These are phyloP conservation scores for Cliona cf. orientalis DNA, from an alignment of 37 sponge, comb jelly and placozoan species.

Conservation along the genomic window DNA sequence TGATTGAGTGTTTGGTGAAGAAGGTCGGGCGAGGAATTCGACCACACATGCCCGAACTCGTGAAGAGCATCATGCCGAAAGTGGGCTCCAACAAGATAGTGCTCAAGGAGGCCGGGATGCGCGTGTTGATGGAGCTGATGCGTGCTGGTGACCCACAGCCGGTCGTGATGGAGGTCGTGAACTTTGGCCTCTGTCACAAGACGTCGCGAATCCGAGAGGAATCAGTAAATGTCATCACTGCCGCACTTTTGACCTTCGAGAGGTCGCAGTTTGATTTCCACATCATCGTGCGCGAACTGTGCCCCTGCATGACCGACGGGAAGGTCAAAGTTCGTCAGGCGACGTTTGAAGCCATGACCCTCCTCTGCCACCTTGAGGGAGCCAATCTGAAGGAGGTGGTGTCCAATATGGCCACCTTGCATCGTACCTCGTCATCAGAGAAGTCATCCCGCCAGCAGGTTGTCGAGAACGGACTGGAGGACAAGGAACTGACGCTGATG, in stretches of 20 bases:
- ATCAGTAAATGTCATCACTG: constrained; percentile 71
- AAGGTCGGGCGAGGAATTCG: not conserved
- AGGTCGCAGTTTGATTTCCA: constrained; percentile 52
- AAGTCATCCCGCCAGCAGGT: not conserved
- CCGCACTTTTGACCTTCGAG: constrained; percentile 66
- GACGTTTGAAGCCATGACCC: constrained; percentile 69
- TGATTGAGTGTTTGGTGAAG: constrained; percentile 29
- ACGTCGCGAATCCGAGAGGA: constrained; percentile 76
- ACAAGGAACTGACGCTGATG: constrained; percentile 27
- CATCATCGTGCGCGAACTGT: constrained; percentile 43
- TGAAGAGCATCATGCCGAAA: constrained; percentile 28
- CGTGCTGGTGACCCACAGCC: constrained; percentile 16
- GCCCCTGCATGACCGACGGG: constrained; percentile 60
- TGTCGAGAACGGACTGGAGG: constrained; percentile 4
- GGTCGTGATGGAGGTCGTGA: constrained; percentile 54
- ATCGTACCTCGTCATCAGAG: not conserved
- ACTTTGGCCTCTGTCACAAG: constrained; percentile 49
- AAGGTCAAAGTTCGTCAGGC: constrained; percentile 81
- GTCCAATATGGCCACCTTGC: constrained; percentile 27
- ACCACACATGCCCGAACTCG: constrained; percentile 30
- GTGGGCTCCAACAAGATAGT: constrained; percentile 68
- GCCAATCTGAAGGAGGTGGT: constrained; percentile 36
- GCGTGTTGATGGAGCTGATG: constrained; percentile 74
- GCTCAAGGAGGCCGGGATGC: constrained; percentile 64
- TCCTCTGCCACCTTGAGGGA: constrained; percentile 55